Evolutionary conservation across 2,888 invertebrate species (phyloP), one percentile per base, ranked within the genome.

Genomic region (Kryphioiulus occultus): DNA sequence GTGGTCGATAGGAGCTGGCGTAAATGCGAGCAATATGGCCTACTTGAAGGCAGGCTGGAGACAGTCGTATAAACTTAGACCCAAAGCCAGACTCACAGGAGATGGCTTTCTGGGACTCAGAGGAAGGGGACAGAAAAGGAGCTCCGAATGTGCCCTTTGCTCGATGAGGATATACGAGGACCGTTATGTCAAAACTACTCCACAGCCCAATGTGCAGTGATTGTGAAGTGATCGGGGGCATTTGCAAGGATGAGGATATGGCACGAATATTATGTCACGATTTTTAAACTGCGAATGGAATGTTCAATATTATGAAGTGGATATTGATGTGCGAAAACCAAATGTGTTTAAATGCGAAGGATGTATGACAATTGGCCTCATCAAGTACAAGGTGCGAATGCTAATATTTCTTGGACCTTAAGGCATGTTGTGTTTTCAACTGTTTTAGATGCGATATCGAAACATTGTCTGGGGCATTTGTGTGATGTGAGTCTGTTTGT

Each of bases 1-100:
- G 87, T 84, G 87, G 93, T 93, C 93, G 93, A 93, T 93, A 93
- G 85, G 85, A 85, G 44, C 85, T 35, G 39, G 85, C 85, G 85
- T 39, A 85, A 85, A 85, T 85, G 85, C 85, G 85, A 85, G 85
- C 85, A 85, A 85, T 85, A 85, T 85, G 85, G 85, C 85, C 85
- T 85, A 85, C 42, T 85, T 85, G 42, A 85, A 44, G 35, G 85
- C 44, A 17, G 39, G 42, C 42, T 85, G 85, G 85, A 85, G 85
- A 85, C 85, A 85, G 19, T 85, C 85, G 44, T 85, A 39, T 19
- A 85, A 85, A 44, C 83, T 26, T 39, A 85, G 44, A 39, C 85
- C 85, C 85, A 85, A n/a, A 85, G n/a, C 85, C 39, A 85, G 26
- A 22, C 44, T 12, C 85, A 42, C 85, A 7, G 85, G 39, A 35